phyloP scores from a whole-genome alignment of 2,888 invertebrate species.

The Celastrina argiolus region DNA sequence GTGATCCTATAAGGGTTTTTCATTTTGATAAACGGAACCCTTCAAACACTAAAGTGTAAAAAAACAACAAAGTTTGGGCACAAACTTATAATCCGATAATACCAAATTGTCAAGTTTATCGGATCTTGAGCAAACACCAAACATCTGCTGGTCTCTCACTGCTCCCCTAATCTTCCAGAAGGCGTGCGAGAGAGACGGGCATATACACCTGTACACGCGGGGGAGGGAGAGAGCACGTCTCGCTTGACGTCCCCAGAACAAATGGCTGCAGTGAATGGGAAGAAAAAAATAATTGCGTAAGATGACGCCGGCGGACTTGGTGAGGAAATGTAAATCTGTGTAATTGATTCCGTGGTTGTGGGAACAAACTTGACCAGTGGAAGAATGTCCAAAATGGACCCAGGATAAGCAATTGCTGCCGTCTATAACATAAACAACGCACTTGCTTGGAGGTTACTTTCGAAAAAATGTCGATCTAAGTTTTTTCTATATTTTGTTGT shows the following conservation, averaged over 20 bases:
- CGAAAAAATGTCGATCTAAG: no score
- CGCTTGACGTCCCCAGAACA: background rate
- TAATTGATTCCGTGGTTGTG: background rate
- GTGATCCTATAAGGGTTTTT: no score
- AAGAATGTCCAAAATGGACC: no score
- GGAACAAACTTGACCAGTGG: background rate
- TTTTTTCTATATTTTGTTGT: no score
- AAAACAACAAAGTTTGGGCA: background rate
- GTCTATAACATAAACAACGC: no score
- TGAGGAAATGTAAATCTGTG: background rate
- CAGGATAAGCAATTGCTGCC: no score
- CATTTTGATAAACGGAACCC: no score
- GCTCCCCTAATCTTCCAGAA: slow-evolving; percentile 64
- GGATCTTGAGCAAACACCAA: slow-evolving; percentile 53
- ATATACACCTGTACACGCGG: background rate
- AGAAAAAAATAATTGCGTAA: slow-evolving; percentile 7
- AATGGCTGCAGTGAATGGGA: background rate
- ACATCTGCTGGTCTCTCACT: slow-evolving; percentile 75
- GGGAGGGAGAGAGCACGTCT: background rate
- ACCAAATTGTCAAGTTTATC: slow-evolving; percentile 45
- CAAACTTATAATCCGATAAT: slow-evolving; percentile 29
- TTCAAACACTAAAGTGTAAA: background rate
- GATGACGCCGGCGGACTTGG: background rate
- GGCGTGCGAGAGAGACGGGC: background rate
- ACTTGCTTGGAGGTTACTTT: no score